These are phyloP conservation scores for Branchellion lobata DNA, from an alignment of 2,888 invertebrate species.

Conservation along the genomic window DNA sequence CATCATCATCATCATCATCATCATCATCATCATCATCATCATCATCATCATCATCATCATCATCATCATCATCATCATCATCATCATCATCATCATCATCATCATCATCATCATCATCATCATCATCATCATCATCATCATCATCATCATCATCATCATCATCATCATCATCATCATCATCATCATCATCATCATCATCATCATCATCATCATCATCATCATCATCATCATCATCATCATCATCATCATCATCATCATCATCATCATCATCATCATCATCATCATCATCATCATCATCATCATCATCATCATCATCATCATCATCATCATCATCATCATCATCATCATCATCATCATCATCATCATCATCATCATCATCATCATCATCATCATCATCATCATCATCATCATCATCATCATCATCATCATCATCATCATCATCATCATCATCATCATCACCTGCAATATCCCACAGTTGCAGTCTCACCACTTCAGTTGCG, in stretches of 20 bases:
- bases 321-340: background rate
- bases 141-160: slow-evolving; percentile 19
- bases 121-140: slow-evolving; percentile 10
- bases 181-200: slow-evolving; percentile 35
- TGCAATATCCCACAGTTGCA: slow-evolving; percentile 69
- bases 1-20: too few relatives aligned
- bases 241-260: slow-evolving; percentile 35
- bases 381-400: slow-evolving; percentile 22
- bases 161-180: slow-evolving; percentile 27
- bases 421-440: slow-evolving; percentile 37
- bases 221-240: slow-evolving; percentile 33
- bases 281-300: slow-evolving; percentile 30
- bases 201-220: slow-evolving; percentile 39
- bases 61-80: too few relatives aligned
- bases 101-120: background rate
- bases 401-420: slow-evolving; percentile 12
- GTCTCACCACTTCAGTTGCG: slow-evolving; percentile 65
- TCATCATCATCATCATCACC: slow-evolving; percentile 32
- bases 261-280: slow-evolving; percentile 36
- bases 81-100: slow-evolving; percentile 13
- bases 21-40: too few relatives aligned
- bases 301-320: slow-evolving; percentile 3
- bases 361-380: slow-evolving; percentile 37
- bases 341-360: background rate
- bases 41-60: too few relatives aligned